Percentiles rank a stretch among this genome's conserved stretches.
These are phyloP conservation scores for Tiliacea citrago DNA, from an alignment of 2,888 invertebrate species.

Conservation along the genomic window DNA sequence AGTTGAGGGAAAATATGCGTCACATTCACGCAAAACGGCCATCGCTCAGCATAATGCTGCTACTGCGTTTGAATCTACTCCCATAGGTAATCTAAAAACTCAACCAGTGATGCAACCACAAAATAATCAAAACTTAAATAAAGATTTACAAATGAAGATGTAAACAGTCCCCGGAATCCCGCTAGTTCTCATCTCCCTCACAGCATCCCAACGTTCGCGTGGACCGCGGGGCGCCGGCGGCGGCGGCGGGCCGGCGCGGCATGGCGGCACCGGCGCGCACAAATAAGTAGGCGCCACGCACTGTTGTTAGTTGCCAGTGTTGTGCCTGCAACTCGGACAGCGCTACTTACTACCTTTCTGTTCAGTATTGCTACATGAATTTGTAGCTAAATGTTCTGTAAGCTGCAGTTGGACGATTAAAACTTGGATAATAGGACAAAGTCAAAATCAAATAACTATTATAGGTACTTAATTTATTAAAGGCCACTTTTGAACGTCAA, in stretches of 20 bases:
- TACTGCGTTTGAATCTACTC: neutral
- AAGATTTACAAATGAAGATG: neutral
- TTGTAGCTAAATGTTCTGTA: neutral
- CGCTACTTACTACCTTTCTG: slow-evolving; percentile 26
- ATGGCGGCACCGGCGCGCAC: slow-evolving; percentile 76
- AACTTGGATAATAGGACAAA: no score
- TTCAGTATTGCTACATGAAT: slow-evolving; percentile 28
- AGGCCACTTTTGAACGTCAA: no score
- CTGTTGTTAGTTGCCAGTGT: slow-evolving; percentile 50
- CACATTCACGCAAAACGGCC: no score
- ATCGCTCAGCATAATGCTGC: no score
- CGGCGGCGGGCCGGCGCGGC: slow-evolving; percentile 69
- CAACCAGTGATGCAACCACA: neutral
- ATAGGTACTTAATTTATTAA: no score
- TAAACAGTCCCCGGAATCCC: slow-evolving; percentile 11
- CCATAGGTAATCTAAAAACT: neutral
- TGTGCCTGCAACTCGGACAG: slow-evolving; percentile 64
- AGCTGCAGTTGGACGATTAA: no score
- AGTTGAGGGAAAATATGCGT: no score
- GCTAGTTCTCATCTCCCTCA: slow-evolving; percentile 33
- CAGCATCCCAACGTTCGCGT: slow-evolving; percentile 49
- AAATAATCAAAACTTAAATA: neutral
- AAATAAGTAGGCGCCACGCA: slow-evolving; percentile 80
- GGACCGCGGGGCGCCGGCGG: slow-evolving; percentile 78
- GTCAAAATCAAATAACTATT: no score